Base-by-base conservation (phyloP, 1,140 invertebrate genomes). In the Daktulosphaira vitifoliae region DNA sequence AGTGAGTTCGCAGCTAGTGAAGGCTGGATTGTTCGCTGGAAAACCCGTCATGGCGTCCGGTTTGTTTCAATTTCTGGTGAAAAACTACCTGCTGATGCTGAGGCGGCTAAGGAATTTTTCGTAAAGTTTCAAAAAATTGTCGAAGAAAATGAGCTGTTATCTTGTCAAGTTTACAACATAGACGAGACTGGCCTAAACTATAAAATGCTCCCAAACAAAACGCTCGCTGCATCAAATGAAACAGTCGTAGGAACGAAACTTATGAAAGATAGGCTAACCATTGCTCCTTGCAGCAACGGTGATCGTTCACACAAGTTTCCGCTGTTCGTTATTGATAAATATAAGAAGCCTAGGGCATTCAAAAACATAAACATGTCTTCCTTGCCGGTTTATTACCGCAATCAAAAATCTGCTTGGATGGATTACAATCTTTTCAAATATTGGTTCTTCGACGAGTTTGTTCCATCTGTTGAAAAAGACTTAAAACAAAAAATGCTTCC, bases 291-390 rank as follows among this genome's bases (percentile, higher is more conserved):
- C 33, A 37, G 33, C 33, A 37, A 37, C 33, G n/a, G n/a, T n/a
- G n/a, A n/a, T n/a, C n/a, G n/a, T n/a, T n/a, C n/a, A n/a, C n/a
- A n/a, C n/a, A n/a, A 37, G 33, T 13, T 37, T 37, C 33, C 33
- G 5, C 69, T 74, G 23, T 48, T 71, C 18, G 66, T 72, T 3
- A 73, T 75, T 66, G 71, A 71, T 8, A 74, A 74, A 73, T 65
- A 68, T 20, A 69, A 71, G 68, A n/a, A n/a, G n/a, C n/a, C n/a
- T n/a, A n/a, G n/a, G n/a, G n/a, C n/a, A n/a, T n/a, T n/a, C n/a
- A n/a, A 73, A 72, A 66, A 71, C 73, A n/a, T 70, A 53, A 65
- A 67, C 65, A 20, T 72, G 73, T 20, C 71, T 72, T 65, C 18
- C 42, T 65, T n/a, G 23, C 42, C 16, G 25, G 25, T 54, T 29